Evolutionary conservation across 1,140 invertebrate genomes (phyloP), one percentile per base, ranked within the genome.

Genomic region (Nasonia giraulti): DNA sequence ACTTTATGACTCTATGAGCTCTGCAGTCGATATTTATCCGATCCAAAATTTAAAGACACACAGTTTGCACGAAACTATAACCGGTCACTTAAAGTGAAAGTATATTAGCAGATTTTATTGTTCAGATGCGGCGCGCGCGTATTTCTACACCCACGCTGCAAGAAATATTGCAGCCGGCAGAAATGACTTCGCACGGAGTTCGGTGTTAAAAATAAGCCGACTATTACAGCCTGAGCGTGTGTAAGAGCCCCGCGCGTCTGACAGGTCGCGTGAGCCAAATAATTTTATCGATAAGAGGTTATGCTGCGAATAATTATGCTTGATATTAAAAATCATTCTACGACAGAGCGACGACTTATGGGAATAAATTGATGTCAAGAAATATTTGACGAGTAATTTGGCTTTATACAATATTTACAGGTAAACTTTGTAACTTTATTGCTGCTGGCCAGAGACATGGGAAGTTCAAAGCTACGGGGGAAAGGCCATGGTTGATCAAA

Each of bases 31-130:
- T 69, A 66, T 27, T 40, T 62, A n/a, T 74, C 17, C n/a, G 27
- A 37, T 82, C 74, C 12, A 23, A 8, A 20, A 37, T 81, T 81
- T 17, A 23, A 73, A 47, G 44, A 55, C 20, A 62, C 17, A 7
- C 7, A 23, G 27, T 71, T 71, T 71, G 23, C 17, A 17, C 47
- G 12, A 66, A 76, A 68, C 40, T 44, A n/a, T 69, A 69, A 80
- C 79, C 33, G 66, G 66, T 80, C 68, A 73, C 3, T 82, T 76
- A 11, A 27, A 76, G 73, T 55, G 47, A 82, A 82, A 76, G 55
- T 82, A 27, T 27, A 27, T 27, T 1, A 76, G 47, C 33, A 27
- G 2, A 81, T 81, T 74, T 81, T 74, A 77, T 77, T 73, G n/a
- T 74, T 55, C 23, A 55, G 17, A 73, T 44, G 6, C 4, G 5